Evolutionary conservation across 2,797 vertebrate genomes (phyloP).

Genomic region (Tympanoctomys barrerae): DNA sequence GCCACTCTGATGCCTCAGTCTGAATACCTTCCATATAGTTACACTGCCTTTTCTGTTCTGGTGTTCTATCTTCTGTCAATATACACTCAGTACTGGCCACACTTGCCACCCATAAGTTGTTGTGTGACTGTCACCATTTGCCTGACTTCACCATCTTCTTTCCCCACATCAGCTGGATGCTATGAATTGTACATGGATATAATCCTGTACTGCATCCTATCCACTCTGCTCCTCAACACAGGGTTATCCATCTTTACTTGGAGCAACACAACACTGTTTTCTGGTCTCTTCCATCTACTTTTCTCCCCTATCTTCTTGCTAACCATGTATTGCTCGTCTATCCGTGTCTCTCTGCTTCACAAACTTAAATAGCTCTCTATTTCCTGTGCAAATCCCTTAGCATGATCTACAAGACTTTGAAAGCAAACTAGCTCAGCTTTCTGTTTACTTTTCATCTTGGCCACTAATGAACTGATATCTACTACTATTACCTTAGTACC

Average conservation of each 20-base stretch:
- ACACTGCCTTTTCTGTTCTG: neutral
- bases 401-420: neutral
- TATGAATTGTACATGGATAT: neutral
- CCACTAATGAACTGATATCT: neutral
- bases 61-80: neutral
- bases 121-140: neutral
- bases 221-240: neutral
- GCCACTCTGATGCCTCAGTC: neutral
- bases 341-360: neutral
- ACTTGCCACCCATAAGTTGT: neutral
- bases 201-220: neutral
- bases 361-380: neutral
- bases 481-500: neutral
- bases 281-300: neutral
- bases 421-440: neutral
- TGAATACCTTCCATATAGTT: no score
- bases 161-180: no score
- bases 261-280: neutral
- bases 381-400: neutral
- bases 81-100: neutral
- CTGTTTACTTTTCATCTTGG: neutral
- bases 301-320: neutral
- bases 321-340: neutral
- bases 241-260: neutral
- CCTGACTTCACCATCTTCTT: neutral